Evolutionary conservation across 2,888 invertebrate species (phyloP), one percentile per base, ranked within the genome.

Genomic region (Gandaritis pyraliata): DNA sequence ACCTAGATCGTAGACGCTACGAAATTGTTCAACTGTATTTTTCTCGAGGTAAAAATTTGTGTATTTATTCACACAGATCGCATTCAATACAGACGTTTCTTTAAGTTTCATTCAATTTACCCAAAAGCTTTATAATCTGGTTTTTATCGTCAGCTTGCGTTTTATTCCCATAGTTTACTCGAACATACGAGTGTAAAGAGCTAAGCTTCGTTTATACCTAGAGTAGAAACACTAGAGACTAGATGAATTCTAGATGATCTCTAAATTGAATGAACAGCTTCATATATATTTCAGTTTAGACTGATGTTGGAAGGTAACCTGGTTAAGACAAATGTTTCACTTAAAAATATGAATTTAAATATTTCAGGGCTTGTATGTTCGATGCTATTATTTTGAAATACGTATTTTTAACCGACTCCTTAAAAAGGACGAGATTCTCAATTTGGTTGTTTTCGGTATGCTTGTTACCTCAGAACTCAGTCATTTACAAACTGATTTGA

Each of bases 181-280:
- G 7, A 41, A 41, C 41, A 15, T 41, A 41, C 41, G 15, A 15
- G 39, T 39, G 39, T n/a, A 29, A 4, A 39, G 15, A 41, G 15
- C 8, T 4, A 41, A 15, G 7, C 41, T 30, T n/a, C n/a, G 13
- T 23, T 23, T 23, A 23, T 23, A 23, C 23, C 23, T 23, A 23
- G 23, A 47, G 47, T 8, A 30, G 41, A 13, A 47, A n/a, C 10
- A 47, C n/a, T 29, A 29, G 2, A 47, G 13, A 13, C 13, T 6
- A n/a, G 18, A 47, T 47, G 13, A 30, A 47, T 47, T 47, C 29
- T 30, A 30, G 13, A 30, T 30, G 47, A 29, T 47, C 30, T 30
- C 8, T 16, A 18, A 10, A 45, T 18, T 41, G 23, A 23, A 45
- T 1, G 29, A 29, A 47, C 13, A 8, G 13, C 13, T n/a, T 23